A percentile compares a stretch with the other conserved stretches of the same genome.
phyloP scores from a whole-genome alignment of 2,797 vertebrate species.

The Chelidonichthys spinosus region DNA sequence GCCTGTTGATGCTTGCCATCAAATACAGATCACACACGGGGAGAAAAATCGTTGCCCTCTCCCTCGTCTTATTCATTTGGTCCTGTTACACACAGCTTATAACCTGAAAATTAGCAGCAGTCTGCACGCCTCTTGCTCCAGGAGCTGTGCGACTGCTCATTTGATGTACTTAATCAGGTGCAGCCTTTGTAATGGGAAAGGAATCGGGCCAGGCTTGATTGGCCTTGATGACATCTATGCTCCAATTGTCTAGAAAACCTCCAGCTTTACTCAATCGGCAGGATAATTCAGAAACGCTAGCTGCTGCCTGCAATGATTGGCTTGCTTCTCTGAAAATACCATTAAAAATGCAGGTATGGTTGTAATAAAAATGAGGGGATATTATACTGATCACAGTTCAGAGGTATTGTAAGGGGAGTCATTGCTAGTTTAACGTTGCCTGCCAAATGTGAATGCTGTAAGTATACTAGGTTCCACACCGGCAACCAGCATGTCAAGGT shows the following conservation, averaged over 20 bases:
- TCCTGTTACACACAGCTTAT: slow-evolving; percentile 79
- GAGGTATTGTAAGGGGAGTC: slow-evolving; percentile 5
- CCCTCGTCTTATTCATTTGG: slow-evolving; percentile 79
- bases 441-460: slow-evolving; percentile 20
- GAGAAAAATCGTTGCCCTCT: slow-evolving; percentile 73
- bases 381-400: slow-evolving; percentile 44
- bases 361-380: slow-evolving; percentile 48
- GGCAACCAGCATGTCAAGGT: background rate
- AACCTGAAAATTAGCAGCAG: slow-evolving; percentile 82
- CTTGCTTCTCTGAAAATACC: slow-evolving; percentile 57
- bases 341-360: slow-evolving; percentile 58
- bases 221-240: slow-evolving; percentile 85
- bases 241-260: slow-evolving; percentile 85
- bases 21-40: slow-evolving; percentile 79
- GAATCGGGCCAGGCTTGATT: slow-evolving; percentile 83
- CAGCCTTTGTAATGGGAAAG: slow-evolving; percentile 84
- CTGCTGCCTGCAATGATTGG: slow-evolving; percentile 64
- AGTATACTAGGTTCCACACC: slow-evolving; percentile 6
- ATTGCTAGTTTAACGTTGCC: slow-evolving; percentile 16
- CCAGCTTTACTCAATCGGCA: slow-evolving; percentile 83
- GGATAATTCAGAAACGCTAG: slow-evolving; percentile 76
- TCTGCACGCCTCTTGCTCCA: slow-evolving; percentile 73
- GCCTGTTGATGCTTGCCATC: slow-evolving; percentile 78
- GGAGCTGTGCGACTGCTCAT: slow-evolving; percentile 78
- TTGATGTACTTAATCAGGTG: slow-evolving; percentile 85